These are phyloP conservation scores for Gortyna flavago DNA, from an alignment of 2,888 invertebrate genomes.

Conservation along the genomic window DNA sequence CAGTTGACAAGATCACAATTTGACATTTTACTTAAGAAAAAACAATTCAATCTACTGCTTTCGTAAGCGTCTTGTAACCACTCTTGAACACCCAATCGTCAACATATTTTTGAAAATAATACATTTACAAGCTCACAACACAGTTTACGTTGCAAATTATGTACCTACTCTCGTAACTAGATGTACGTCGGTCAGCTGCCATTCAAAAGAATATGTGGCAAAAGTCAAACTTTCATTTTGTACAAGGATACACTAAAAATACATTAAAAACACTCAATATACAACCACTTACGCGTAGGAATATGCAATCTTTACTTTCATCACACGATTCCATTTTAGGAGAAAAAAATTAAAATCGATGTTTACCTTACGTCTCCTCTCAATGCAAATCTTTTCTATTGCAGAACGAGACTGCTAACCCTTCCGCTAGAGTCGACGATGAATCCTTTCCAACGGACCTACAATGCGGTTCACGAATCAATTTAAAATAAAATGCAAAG, in stretches of 20 bases:
- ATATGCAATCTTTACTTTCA: conserved; percentile 75
- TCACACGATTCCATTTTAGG: conserved; percentile 81
- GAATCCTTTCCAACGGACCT: conserved; percentile 87
- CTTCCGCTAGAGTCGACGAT: conserved; percentile 87
- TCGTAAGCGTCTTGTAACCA: conserved; percentile 76
- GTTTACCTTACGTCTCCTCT: conserved; percentile 90
- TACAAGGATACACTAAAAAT: conserved; percentile 90
- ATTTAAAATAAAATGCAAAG: conserved; percentile 90
- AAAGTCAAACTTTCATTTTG: conserved; percentile 90
- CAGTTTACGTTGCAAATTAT: conserved; percentile 82
- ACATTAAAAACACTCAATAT: conserved; percentile 85
- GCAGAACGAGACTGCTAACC: conserved; percentile 89
- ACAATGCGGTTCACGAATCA: conserved; percentile 88
- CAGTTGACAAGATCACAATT: conserved; percentile 88
- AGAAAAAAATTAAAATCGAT: conserved; percentile 89
- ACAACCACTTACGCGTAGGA: conserved; percentile 73
- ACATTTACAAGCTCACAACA: conserved; percentile 75
- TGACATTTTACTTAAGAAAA: conserved; percentile 88
- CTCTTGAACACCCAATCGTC: conserved; percentile 69
- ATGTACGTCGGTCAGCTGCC: conserved; percentile 89
- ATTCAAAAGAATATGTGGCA: conserved; percentile 90
- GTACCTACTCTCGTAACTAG: conserved; percentile 85
- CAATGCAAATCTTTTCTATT: conserved; percentile 90
- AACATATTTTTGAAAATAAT: conserved; percentile 74
- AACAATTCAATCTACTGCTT: conserved; percentile 81